Evolutionary conservation across 2,888 invertebrate genomes (phyloP).

Genomic region (Phaedon cochleariae): DNA sequence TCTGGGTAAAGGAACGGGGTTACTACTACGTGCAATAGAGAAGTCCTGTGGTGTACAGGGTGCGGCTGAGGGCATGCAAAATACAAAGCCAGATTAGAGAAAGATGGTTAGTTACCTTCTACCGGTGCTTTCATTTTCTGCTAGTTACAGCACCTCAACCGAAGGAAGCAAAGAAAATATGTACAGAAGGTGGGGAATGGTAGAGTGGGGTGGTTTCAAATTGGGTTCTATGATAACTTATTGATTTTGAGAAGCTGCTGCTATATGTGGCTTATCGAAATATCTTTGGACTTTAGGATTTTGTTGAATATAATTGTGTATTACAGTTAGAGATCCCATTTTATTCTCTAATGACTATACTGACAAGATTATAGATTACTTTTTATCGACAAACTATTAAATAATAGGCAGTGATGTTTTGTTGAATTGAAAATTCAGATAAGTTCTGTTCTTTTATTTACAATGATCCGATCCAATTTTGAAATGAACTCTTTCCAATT

Average conservation of each 20-base stretch:
- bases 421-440: constrained; percentile 59
- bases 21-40: constrained; percentile 46
- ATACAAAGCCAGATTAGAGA: constrained; percentile 43
- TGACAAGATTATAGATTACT: too few species aligned
- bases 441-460: constrained; percentile 62
- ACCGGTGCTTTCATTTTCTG: constrained; percentile 17
- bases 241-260: too few species aligned
- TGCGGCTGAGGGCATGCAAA: constrained; percentile 55
- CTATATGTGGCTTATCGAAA: too few species aligned
- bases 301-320: too few species aligned
- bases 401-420: too few species aligned
- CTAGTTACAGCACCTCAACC: constrained; percentile 18
- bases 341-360: too few species aligned
- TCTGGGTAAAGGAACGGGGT: constrained; percentile 50
- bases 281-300: constrained; percentile 3
- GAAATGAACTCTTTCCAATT: constrained; percentile 65
- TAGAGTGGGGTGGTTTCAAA: neutral
- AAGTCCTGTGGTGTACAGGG: constrained; percentile 45
- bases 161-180: neutral
- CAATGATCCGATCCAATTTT: constrained; percentile 64
- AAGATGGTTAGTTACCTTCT: constrained; percentile 37
- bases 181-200: constrained; percentile 12
- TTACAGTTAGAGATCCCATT: too few species aligned
- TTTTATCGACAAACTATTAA: too few species aligned
- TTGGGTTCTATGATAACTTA: too few species aligned